phyloP scores from a whole-genome alignment of 1,140 invertebrate species.

The Zaprionus vittiger region DNA sequence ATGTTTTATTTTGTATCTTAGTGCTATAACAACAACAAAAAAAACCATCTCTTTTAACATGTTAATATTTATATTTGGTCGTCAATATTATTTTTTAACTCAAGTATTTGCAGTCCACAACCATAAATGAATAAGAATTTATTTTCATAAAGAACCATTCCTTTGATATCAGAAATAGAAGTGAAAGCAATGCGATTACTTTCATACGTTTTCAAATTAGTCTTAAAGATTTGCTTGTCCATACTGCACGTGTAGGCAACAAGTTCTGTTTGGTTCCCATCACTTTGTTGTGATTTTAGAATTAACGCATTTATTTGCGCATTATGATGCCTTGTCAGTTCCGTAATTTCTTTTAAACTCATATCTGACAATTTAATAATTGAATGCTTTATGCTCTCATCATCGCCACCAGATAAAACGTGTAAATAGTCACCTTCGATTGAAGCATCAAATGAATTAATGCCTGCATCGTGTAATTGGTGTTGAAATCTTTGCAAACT shows the following conservation, averaged over 20 bases:
- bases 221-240: slow-evolving; percentile 61
- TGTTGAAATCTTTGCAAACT: slow-evolving; percentile 32
- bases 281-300: slow-evolving; percentile 6
- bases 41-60: background rate
- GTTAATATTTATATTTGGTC: background rate
- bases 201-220: slow-evolving; percentile 36
- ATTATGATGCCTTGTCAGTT: slow-evolving; percentile 47
- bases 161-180: slow-evolving; percentile 64
- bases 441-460: slow-evolving; percentile 66
- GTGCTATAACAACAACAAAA: no score
- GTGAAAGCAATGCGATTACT: slow-evolving; percentile 43
- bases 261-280: background rate
- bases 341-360: background rate
- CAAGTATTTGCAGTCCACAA: slow-evolving; percentile 49
- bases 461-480: slow-evolving; percentile 64
- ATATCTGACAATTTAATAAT: slow-evolving; percentile 28
- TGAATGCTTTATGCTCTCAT: slow-evolving; percentile 66
- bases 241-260: slow-evolving; percentile 56
- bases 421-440: slow-evolving; percentile 38
- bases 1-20: no score
- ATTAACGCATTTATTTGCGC: slow-evolving; percentile 60
- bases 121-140: slow-evolving; percentile 52
- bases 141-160: slow-evolving; percentile 44
- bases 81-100: background rate
- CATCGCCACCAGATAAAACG: slow-evolving; percentile 76